Evolutionary conservation across 2,797 vertebrate genomes (phyloP), one percentile per base, ranked within the genome.

Genomic region (Netta rufina): DNA sequence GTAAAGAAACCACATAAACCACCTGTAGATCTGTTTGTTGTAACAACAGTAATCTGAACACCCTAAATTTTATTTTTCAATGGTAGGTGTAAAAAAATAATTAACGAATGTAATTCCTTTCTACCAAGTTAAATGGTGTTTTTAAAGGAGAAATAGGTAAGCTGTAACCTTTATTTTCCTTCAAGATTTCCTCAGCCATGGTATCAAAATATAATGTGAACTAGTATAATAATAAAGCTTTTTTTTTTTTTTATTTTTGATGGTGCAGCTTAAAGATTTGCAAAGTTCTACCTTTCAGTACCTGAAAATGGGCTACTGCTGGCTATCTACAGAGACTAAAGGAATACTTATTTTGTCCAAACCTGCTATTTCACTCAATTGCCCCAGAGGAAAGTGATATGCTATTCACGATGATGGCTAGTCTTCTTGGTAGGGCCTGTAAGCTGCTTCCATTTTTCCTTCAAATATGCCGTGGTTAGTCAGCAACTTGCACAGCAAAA

Each of bases 31-130:
- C n/a, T 95, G 65, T 84, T 88, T 90, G 38, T 83, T 95, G 53
- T 74, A 89, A 64, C n/a, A 94, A 65, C 57, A 41, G 72, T 64
- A 65, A 75, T 56, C 41, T 45, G 41, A 87, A 82, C 22, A 33
- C 10, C 24, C 66, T 65, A 61, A 22, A 57, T 71, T 89, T 89
- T 76, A 61, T 69, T 89, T 81, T 87, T 88, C 36, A 75, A 39
- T 84, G 47, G 51, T 83, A 94, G 75, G 83, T 85, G 77, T 80
- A 65, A 87, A 90, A 57, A 92, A 95, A 47, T 47, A 90, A 87
- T 43, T 91, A 95, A 95, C 45, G 93, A 92, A 74, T 51, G 8
- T 58, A 56, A n/a, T 51, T 95, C 30, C 65, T 62, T 39, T 64
- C 75, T 78, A 41, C 36, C 33, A 67, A 90, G 72, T 94, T 60